These are phyloP conservation scores for Nephrocerus scutellatus DNA, from an alignment of 2,888 invertebrate genomes.

Conservation along the genomic window DNA sequence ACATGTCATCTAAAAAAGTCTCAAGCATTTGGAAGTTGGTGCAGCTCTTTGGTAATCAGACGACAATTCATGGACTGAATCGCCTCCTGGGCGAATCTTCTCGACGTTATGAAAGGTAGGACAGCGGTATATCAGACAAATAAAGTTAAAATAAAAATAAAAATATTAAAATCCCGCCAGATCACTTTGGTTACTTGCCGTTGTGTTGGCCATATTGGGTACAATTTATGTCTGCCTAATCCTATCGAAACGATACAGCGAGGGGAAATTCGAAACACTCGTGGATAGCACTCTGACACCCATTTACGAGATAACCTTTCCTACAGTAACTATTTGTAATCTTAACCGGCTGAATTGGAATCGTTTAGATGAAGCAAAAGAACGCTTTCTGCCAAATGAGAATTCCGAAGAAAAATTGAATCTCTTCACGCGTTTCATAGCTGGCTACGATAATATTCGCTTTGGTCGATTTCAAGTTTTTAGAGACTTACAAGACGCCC, in stretches of 20 bases:
- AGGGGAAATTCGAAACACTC: conserved; percentile 40
- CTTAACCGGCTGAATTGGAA: conserved; percentile 43
- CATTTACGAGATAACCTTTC: conserved; percentile 40
- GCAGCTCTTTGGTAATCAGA: conserved; percentile 32
- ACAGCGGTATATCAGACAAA: no score
- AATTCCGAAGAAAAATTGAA: conserved; percentile 19
- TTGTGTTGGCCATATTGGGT: conserved; percentile 36
- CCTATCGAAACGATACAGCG: conserved; percentile 38
- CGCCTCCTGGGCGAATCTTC: conserved; percentile 29
- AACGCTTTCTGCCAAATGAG: conserved; percentile 32
- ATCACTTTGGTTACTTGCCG: conserved; percentile 35
- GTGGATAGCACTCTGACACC: conserved; percentile 42
- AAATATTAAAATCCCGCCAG: no score
- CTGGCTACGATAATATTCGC: conserved; percentile 33
- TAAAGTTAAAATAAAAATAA: no score
- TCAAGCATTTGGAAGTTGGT: conserved; percentile 31
- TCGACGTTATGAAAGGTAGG: conserved; percentile 26
- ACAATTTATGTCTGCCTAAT: conserved; percentile 38
- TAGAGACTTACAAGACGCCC: conserved; percentile 23
- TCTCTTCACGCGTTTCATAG: conserved; percentile 34
- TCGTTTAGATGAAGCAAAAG: conserved; percentile 33
- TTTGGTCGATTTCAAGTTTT: conserved; percentile 40
- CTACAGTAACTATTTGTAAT: conserved; percentile 44
- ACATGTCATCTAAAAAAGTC: no score
- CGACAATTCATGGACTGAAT: conserved; percentile 40